Percentiles rank a stretch among this genome's conserved stretches.
Evolutionary conservation across 2,888 invertebrate genomes (phyloP).

Genomic region (Gortyna flavago): DNA sequence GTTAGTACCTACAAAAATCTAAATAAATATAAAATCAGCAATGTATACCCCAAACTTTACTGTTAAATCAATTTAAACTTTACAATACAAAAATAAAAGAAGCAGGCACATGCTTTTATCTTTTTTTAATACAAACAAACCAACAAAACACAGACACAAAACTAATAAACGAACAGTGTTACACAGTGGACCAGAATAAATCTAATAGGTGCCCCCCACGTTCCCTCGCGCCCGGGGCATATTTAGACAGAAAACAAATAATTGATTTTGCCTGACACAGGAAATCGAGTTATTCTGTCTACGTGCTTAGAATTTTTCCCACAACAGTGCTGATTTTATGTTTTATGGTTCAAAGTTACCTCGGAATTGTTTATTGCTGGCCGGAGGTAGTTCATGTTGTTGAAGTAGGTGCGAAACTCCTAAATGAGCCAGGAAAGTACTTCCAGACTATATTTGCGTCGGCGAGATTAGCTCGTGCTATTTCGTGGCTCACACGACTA

Average conservation of each 20-base stretch:
- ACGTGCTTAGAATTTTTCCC: constrained; percentile 72
- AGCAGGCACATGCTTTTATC: neutral
- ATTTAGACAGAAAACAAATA: constrained; percentile 76
- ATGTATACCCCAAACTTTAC: neutral
- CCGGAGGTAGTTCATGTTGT: constrained; percentile 56
- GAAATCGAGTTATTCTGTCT: constrained; percentile 74
- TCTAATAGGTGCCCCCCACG: constrained; percentile 68
- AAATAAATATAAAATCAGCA: neutral
- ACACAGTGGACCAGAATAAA: constrained; percentile 67
- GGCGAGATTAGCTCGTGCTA: constrained; percentile 63
- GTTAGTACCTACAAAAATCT: neutral
- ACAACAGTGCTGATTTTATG: constrained; percentile 55
- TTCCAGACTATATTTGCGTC: constrained; percentile 60
- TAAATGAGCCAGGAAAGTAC: constrained; percentile 73
- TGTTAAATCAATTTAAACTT: neutral
- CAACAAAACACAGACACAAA: too few relatives aligned
- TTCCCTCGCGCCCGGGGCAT: constrained; percentile 59
- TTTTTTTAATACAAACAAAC: too few relatives aligned
- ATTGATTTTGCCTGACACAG: constrained; percentile 76
- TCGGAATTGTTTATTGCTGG: constrained; percentile 58
- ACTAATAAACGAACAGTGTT: constrained; percentile 60
- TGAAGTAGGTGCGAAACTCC: constrained; percentile 72
- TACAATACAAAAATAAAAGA: neutral
- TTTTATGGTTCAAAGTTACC: constrained; percentile 52
- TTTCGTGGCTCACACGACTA: constrained; percentile 20